A percentile compares a stretch with the other conserved stretches of the same genome.
Conservation (phyloP, 2,888 invertebrate genomes). For the Hecatera dysodea region DNA sequence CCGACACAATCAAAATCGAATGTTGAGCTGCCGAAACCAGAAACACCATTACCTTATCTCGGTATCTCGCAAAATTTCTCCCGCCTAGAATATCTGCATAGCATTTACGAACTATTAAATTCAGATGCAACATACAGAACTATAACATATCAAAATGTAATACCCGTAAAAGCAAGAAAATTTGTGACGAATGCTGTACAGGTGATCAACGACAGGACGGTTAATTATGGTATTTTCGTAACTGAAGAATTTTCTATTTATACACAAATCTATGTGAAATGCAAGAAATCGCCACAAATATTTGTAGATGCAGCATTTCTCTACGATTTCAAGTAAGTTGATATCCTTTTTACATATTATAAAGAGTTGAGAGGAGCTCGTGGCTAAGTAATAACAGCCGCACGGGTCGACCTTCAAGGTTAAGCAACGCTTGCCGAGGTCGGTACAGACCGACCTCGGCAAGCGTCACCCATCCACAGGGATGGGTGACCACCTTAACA, state of each 20-base stretch:
- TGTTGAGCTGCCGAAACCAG: not conserved
- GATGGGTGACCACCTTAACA: no score
- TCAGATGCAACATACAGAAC: not conserved
- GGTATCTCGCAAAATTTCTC: not conserved
- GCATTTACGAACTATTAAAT: conserved; percentile 7
- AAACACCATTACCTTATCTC: not conserved
- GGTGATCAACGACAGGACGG: not conserved
- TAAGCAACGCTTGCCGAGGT: no score
- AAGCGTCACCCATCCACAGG: no score
- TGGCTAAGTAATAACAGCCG: no score
- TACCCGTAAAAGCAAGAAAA: not conserved
- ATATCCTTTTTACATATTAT: not conserved
- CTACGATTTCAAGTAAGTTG: not conserved
- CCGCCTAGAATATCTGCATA: conserved; percentile 10
- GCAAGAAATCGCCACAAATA: not conserved
- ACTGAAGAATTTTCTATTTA: accelerated
- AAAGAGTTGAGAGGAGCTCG: no score
- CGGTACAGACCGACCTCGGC: no score
- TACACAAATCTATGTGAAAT: not conserved
- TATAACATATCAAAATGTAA: not conserved
- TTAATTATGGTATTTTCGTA: not conserved
- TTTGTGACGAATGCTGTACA: not conserved
- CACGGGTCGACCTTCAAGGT: no score
- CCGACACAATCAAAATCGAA: not conserved
- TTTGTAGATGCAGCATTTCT: not conserved